Percentiles rank a stretch among this genome's conserved stretches.
phyloP scores from a whole-genome alignment of 2,888 invertebrate genomes.

The Hecatera dysodea region DNA sequence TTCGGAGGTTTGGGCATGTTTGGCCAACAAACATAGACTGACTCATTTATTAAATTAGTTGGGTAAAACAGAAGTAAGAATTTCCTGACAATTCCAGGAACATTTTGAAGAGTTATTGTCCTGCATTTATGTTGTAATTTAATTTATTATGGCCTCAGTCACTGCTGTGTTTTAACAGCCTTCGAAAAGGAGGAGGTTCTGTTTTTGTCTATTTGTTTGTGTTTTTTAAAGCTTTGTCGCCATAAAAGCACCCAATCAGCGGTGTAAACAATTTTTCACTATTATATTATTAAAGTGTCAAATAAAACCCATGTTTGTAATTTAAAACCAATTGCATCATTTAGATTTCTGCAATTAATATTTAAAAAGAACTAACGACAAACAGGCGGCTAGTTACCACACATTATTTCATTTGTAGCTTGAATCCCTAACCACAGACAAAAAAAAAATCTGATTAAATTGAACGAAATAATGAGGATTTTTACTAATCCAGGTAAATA shows the following conservation, averaged over 20 bases:
- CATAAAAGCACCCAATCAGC: too few relatives aligned
- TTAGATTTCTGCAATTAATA: neutral
- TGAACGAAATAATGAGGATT: too few relatives aligned
- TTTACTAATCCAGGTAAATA: neutral
- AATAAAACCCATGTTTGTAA: neutral
- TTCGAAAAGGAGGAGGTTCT: too few relatives aligned
- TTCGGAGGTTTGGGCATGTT: too few relatives aligned
- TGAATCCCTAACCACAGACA: slow-evolving; percentile 1
- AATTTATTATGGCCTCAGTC: neutral
- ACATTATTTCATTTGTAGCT: neutral
- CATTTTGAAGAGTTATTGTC: neutral
- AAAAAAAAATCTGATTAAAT: neutral
- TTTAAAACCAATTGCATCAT: neutral
- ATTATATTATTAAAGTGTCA: too few relatives aligned
- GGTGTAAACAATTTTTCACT: too few relatives aligned
- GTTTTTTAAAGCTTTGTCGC: too few relatives aligned
- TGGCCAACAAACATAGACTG: too few relatives aligned
- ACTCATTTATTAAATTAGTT: neutral
- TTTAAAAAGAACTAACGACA: slow-evolving; percentile 13
- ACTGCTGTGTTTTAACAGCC: too few relatives aligned
- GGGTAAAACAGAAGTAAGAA: neutral
- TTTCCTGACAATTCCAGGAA: neutral
- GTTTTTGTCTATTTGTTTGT: too few relatives aligned
- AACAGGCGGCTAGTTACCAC: neutral
- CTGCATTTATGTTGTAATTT: neutral